These are phyloP conservation scores for Zoroaster sp. DNA, from an alignment of 53 echinoderm and acorn worm genomes.

Conservation along the genomic window DNA sequence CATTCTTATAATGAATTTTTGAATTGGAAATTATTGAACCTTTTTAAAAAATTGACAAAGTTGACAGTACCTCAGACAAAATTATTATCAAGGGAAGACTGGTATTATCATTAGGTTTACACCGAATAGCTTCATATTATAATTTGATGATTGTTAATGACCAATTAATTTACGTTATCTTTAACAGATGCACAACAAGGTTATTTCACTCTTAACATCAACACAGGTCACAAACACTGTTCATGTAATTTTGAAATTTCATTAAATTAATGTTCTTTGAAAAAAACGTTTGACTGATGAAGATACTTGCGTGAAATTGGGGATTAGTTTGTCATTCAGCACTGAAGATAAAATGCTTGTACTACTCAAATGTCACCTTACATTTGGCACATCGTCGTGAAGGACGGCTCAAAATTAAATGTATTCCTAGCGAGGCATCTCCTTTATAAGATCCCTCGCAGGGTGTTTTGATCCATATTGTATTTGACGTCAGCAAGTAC, in stretches of 20 bases:
- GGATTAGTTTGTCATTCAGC: not conserved
- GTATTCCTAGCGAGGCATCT: not conserved
- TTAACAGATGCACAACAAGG: too few species aligned
- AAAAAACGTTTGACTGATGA: not conserved
- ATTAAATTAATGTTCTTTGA: not conserved
- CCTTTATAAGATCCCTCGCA: not conserved
- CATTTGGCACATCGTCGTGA: not conserved
- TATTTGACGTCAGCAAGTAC: not conserved
- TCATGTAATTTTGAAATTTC: not conserved
- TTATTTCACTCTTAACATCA: too few species aligned
- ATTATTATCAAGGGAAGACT: too few species aligned
- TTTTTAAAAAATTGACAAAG: too few species aligned
- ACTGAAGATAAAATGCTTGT: not conserved
- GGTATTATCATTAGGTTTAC: too few species aligned
- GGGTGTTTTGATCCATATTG: not conserved
- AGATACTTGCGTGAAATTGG: not conserved
- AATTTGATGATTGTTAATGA: too few species aligned
- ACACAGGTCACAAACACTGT: too few species aligned
- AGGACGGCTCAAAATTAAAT: not conserved
- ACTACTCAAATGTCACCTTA: not conserved
- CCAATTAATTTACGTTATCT: too few species aligned
- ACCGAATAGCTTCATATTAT: too few species aligned
- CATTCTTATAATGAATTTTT: too few species aligned
- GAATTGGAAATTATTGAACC: too few species aligned
- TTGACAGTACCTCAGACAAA: too few species aligned